phyloP scores from a whole-genome alignment of 2,888 invertebrate genomes.

The Lissonota sp. region DNA sequence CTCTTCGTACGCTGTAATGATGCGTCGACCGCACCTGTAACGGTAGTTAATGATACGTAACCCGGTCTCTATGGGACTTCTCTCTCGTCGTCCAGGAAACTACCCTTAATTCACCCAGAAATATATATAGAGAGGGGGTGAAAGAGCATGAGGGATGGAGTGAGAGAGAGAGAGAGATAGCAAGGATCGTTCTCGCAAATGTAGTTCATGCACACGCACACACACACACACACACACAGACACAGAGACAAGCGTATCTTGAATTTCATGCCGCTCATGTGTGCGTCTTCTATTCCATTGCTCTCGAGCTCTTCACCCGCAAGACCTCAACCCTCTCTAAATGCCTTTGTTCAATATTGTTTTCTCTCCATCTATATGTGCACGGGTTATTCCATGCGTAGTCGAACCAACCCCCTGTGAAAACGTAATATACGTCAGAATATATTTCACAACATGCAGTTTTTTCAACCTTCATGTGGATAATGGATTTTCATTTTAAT shows the following conservation, averaged over 20 bases:
- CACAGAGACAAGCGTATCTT: slow-evolving; percentile 20
- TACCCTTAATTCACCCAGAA: slow-evolving; percentile 29
- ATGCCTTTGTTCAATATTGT: slow-evolving; percentile 59
- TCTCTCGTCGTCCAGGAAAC: slow-evolving; percentile 18
- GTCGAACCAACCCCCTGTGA: no score
- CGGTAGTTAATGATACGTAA: slow-evolving; percentile 64
- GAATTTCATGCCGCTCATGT: slow-evolving; percentile 45
- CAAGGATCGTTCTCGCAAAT: slow-evolving; percentile 33
- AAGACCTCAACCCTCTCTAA: slow-evolving; percentile 6
- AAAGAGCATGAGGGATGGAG: not conserved
- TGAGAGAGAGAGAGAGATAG: not conserved
- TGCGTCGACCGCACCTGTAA: slow-evolving; percentile 64
- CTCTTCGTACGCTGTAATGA: slow-evolving; percentile 54
- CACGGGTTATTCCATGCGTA: no score
- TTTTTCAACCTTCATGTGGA: no score
- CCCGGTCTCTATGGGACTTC: slow-evolving; percentile 18
- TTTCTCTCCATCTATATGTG: slow-evolving; percentile 34
- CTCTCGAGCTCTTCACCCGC: not conserved
- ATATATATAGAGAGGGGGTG: slow-evolving; percentile 20
- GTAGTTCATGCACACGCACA: not conserved
- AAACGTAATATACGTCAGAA: no score
- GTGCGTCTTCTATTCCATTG: not conserved
- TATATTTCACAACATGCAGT: no score
- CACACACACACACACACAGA: no score
- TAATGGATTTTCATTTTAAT: no score